phyloP scores from a whole-genome alignment of 2,113 vertebrate genomes.

The Labeo rohita region DNA sequence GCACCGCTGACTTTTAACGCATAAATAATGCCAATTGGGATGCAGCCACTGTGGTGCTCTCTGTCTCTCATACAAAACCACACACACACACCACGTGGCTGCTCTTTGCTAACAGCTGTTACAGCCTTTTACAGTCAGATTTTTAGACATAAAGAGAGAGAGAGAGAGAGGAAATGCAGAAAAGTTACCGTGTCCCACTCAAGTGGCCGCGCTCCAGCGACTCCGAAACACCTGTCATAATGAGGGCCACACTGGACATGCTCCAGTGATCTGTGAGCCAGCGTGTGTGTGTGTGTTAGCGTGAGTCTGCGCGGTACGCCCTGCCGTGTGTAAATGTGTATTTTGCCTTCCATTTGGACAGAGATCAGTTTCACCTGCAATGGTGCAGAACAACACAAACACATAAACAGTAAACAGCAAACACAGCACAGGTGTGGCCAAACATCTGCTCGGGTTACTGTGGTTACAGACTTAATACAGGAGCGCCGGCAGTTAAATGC shows the following conservation, averaged over 20 bases:
- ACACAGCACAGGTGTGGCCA: conserved; percentile 39
- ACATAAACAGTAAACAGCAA: conserved; percentile 39
- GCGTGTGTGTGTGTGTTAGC: background rate
- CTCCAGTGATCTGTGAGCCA: conserved; percentile 30
- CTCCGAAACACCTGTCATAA: conserved; percentile 44
- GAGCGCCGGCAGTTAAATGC: background rate
- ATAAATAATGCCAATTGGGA: background rate
- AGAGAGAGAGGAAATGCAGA: background rate
- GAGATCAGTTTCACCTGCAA: conserved; percentile 43
- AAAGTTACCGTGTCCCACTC: conserved; percentile 21
- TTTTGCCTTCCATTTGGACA: conserved; percentile 35
- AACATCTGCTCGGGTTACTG: conserved; percentile 40
- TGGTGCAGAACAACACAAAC: conserved; percentile 38
- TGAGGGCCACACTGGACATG: conserved; percentile 35
- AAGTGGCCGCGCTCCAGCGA: conserved; percentile 10
- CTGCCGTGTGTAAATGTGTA: conserved; percentile 5
- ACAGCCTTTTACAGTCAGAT: background rate
- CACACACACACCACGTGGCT: background rate
- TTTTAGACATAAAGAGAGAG: background rate
- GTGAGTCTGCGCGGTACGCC: background rate
- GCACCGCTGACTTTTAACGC: background rate
- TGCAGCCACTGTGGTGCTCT: background rate
- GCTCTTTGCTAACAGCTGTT: conserved; percentile 12
- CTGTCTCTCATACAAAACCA: background rate
- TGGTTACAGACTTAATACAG: conserved; percentile 12